A percentile compares a stretch with the other conserved stretches of the same genome.
These are phyloP conservation scores for Onthophagus sagittarius DNA, from an alignment of 2,888 invertebrate genomes.

Conservation along the genomic window DNA sequence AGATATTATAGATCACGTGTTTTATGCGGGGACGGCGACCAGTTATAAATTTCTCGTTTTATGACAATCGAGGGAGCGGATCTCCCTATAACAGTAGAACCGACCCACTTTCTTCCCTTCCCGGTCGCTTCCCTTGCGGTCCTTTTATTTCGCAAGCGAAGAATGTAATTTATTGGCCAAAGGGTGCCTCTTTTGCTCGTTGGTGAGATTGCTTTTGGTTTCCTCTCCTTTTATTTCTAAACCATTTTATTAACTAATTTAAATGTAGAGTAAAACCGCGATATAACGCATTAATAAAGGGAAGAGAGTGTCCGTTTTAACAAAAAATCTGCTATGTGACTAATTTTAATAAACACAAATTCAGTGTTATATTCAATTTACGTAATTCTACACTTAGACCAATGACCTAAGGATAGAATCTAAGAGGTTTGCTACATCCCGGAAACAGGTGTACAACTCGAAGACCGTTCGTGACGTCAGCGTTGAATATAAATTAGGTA, in stretches of 20 bases:
- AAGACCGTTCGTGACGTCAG: too few species aligned
- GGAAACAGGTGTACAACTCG: too few species aligned
- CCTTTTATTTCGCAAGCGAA: constrained; percentile 3
- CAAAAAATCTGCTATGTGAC: too few species aligned
- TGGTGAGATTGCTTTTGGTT: neutral
- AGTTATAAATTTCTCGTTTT: constrained; percentile 6
- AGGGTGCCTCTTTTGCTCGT: neutral
- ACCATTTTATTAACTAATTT: neutral
- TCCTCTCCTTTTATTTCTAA: neutral
- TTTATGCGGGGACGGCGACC: constrained; percentile 6
- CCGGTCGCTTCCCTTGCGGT: neutral
- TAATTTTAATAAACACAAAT: too few species aligned
- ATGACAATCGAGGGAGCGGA: constrained; percentile 1
- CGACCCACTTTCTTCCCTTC: neutral
- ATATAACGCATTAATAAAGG: too few species aligned
- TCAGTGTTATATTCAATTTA: too few species aligned
- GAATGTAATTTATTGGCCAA: constrained; percentile 5
- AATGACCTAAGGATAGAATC: too few species aligned
- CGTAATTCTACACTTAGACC: too few species aligned
- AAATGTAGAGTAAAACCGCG: too few species aligned
- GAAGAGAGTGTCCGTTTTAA: too few species aligned
- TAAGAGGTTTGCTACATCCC: too few species aligned
- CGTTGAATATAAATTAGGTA: too few species aligned
- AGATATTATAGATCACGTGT: constrained; percentile 12
- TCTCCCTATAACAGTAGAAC: constrained; percentile 1